Percentiles rank a stretch among this genome's conserved stretches.
These are phyloP conservation scores for Hypotaenidia philippensis DNA, from an alignment of 2,797 vertebrate species.

Conservation along the genomic window DNA sequence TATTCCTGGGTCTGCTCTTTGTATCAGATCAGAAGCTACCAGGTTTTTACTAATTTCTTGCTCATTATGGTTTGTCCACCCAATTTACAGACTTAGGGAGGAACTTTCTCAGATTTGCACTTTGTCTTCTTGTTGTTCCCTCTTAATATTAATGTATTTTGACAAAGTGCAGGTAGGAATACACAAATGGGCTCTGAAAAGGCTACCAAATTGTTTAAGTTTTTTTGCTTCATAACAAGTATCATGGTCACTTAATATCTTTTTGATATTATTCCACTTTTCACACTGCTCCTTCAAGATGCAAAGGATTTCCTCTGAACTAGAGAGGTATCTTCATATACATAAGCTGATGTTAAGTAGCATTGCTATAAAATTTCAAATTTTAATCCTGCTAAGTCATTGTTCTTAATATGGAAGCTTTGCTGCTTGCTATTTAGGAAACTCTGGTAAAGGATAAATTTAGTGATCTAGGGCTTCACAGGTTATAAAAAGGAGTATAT, in stretches of 20 bases:
- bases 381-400: neutral
- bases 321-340: neutral
- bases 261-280: neutral
- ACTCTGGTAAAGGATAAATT: neutral
- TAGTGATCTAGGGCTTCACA: neutral
- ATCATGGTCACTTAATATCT: neutral
- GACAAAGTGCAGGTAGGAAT: neutral
- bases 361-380: neutral
- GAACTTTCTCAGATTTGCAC: neutral
- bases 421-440: neutral
- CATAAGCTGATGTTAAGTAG: neutral
- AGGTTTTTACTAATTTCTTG: neutral
- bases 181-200: neutral
- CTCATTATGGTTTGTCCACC: neutral
- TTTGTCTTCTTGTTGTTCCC: neutral
- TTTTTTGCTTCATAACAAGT: neutral
- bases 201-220: neutral
- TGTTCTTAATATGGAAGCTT: neutral
- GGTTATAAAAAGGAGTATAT: neutral
- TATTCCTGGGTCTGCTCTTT: neutral
- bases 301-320: neutral
- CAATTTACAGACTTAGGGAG: neutral
- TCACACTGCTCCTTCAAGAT: neutral
- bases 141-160: neutral
- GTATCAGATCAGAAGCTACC: neutral